Base-by-base conservation (phyloP, 2,888 invertebrate genomes). In the Pseudoips prasinana region DNA sequence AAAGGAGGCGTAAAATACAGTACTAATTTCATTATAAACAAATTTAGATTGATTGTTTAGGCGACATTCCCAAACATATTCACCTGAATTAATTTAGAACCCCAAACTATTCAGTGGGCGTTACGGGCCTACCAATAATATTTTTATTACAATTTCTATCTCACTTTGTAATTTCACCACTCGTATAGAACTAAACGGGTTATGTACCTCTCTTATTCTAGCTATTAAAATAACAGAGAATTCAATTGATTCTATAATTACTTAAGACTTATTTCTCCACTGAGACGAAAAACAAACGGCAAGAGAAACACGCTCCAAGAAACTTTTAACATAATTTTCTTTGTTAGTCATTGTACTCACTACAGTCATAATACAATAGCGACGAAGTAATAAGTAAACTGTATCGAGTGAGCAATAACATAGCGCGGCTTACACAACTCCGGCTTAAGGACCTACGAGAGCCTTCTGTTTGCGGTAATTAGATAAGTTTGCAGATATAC, bases 401-500 rank as follows among this genome's bases (percentile, higher is more conserved):
- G 60, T 46, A 48, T 49, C 39, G 40, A 45, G 33, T 44, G 36
- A 39, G 50, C 57, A 61, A 64, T 61, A 58, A n/a, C n/a, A n/a
- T 46, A 30, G 41, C 46, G 33, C 35, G 19, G 31, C 46, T 52
- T 42, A 37, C 40, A 46, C 46, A 46, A 43, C 64, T 58, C 47
- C 63, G 46, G 33, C 39, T 47, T n/a, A 59, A 45, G 57, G 58
- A 53, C 47, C 58, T 54, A 50, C 53, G 42, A 52, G 53, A 58
- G 55, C 46, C 57, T 61, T 61, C 62, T 69, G 70, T 67, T 70
- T 70, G 71, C 59, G 56, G 68, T 79, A 78, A 79, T 78, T 74
- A 76, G 65, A 73, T 72, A 79, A 79, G 58, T 79, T 79, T 50
- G 60, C 48, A 59, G 63, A 68, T 67, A 58, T 66, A 67, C 64